These are phyloP conservation scores for Leucopternis melanops DNA, from an alignment of 2,113 vertebrate species.

Conservation along the genomic window DNA sequence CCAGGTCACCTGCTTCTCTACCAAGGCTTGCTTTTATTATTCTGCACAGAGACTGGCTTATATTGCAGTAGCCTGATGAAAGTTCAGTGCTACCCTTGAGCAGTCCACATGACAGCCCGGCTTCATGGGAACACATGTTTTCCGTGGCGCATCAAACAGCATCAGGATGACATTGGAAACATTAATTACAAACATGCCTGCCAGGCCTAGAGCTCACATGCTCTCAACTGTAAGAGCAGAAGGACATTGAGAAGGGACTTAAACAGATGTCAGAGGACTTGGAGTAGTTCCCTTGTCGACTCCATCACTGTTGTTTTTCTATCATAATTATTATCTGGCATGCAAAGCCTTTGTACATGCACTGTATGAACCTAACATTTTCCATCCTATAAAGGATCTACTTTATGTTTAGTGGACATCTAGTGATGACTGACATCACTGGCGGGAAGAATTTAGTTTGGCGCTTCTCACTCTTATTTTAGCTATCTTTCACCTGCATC, in stretches of 20 bases:
- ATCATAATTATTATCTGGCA: neutral
- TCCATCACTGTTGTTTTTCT: neutral
- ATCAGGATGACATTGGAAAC: neutral
- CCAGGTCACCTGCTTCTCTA: neutral
- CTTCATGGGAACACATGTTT: neutral
- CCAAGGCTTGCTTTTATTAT: neutral
- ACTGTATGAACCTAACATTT: neutral
- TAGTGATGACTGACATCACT: neutral
- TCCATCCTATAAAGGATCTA: neutral
- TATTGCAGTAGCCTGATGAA: neutral
- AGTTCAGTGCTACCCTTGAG: neutral
- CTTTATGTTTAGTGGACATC: neutral
- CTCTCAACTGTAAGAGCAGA: neutral
- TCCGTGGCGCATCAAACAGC: neutral
- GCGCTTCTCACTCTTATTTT: neutral
- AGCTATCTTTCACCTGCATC: neutral
- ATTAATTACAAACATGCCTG: constrained; percentile 7
- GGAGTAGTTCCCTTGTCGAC: neutral
- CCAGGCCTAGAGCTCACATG: neutral
- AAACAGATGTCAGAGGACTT: neutral
- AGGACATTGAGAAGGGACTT: neutral
- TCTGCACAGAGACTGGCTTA: neutral
- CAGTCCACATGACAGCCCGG: neutral
- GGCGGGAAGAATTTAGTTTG: neutral
- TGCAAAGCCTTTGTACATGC: neutral